These are phyloP conservation scores for Agelastica alni DNA, from an alignment of 2,888 invertebrate genomes.

Conservation along the genomic window DNA sequence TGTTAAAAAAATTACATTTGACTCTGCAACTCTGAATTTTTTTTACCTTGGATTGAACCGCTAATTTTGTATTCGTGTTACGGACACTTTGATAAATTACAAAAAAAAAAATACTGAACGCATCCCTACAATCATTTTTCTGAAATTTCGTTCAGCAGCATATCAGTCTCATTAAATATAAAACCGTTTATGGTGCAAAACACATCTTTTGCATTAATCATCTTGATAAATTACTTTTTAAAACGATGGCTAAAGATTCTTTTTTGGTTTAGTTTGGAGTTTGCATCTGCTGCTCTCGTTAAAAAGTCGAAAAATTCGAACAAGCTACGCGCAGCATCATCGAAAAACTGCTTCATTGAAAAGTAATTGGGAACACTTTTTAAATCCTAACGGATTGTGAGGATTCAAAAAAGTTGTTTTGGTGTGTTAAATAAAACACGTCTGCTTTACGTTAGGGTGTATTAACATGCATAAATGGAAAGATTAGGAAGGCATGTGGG, in stretches of 20 bases:
- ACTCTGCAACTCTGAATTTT: too few species aligned
- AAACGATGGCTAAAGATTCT: neutral
- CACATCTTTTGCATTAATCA: conserved; percentile 29
- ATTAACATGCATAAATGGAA: too few species aligned
- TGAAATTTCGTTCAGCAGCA: neutral
- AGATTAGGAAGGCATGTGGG: too few species aligned
- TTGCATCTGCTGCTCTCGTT: conserved; percentile 11
- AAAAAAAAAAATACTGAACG: neutral
- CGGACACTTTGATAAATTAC: neutral
- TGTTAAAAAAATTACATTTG: too few species aligned
- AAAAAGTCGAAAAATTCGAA: neutral
- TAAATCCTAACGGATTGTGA: neutral
- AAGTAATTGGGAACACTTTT: neutral
- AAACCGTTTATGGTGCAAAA: conserved; percentile 19
- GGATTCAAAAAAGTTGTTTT: too few species aligned
- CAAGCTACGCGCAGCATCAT: neutral
- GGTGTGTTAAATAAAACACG: too few species aligned
- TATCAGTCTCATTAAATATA: neutral
- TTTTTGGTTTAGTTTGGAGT: conserved; percentile 2
- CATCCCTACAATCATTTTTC: neutral
- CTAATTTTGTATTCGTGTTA: too few species aligned
- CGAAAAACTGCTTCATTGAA: neutral
- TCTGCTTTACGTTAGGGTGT: too few species aligned
- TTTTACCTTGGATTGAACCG: too few species aligned
- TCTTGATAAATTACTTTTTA: conserved; percentile 28